Base-by-base conservation (phyloP, 2,113 vertebrate species). In the Ia io region DNA sequence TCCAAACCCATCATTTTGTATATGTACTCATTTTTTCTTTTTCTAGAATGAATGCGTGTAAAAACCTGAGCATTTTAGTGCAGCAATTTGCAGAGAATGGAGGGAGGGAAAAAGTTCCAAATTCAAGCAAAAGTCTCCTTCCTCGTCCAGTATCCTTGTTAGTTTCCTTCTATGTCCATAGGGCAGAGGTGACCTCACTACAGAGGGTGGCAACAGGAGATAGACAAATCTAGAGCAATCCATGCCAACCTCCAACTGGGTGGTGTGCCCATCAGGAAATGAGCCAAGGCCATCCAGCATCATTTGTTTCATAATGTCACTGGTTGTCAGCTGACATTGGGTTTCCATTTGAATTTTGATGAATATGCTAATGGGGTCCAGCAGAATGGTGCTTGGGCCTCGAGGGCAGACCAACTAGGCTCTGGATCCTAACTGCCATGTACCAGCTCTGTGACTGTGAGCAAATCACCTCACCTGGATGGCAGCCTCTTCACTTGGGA, bases 331-430 rank as follows among this genome's bases (percentile, higher is more conserved):
- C 3, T 71, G 61, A 83, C 14, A 35, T 3, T 25, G 28, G 30
- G 32, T 93, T 95, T 83, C 49, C 71, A 56, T 84, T 37, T 86
- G 49, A 92, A 74, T 83, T 92, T 28, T 63, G 32, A 94, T 78
- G 42, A 88, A 88, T 78, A 91, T 85, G 61, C 6, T 73, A 28
- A 88, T 51, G 28, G 30, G 25, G 40, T 63, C 53, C 17, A 56
- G 37, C 12, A 20, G 37, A 87, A 84, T 25, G 59, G 20, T 12
- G 23, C 20, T 14, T 70, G 42, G 49, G 20, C 32, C 42, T 70
- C 1, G 1, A 4, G 28, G 20, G 63, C 51, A 93, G 44, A 69
- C 13, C 73, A 37, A 28, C 10, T 16, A 78, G 23, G 23, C 49
- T 67, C 30, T 86, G 14, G 44, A 78, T 13, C 13, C 13, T 37